These are phyloP conservation scores for Synergus umbraculus DNA, from an alignment of 2,888 invertebrate species.

Conservation along the genomic window DNA sequence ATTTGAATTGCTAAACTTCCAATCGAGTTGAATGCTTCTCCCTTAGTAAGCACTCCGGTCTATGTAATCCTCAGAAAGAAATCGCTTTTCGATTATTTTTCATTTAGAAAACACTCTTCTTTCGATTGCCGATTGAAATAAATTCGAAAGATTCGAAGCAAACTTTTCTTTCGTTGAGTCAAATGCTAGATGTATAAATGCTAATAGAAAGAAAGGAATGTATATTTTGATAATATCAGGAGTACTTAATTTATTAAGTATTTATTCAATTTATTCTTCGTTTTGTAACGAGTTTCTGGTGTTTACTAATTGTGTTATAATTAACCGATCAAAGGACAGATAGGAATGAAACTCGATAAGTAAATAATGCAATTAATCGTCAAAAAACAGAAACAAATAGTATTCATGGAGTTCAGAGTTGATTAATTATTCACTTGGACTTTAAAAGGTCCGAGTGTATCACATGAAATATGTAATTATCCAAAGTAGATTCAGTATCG, in stretches of 20 bases:
- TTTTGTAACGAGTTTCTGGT: too few relatives aligned
- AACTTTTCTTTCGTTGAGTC: neutral
- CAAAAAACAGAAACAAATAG: neutral
- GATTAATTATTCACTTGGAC: neutral
- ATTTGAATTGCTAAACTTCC: constrained; percentile 56
- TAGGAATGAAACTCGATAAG: neutral
- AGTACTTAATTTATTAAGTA: too few relatives aligned
- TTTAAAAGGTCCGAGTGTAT: too few relatives aligned
- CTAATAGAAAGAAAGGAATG: neutral
- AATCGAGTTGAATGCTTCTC: constrained; percentile 45
- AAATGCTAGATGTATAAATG: neutral
- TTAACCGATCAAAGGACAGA: neutral
- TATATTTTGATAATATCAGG: too few relatives aligned
- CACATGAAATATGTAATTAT: too few relatives aligned
- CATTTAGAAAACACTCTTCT: neutral
- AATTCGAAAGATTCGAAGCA: neutral
- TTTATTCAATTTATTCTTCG: too few relatives aligned
- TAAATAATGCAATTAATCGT: neutral
- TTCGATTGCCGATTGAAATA: neutral
- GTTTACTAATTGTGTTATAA: neutral
- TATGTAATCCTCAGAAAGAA: neutral
- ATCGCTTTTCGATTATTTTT: neutral
- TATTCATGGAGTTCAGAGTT: neutral
- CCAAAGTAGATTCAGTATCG: too few relatives aligned
- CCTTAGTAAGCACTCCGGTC: neutral